These are phyloP conservation scores for Ashinkailepas kermadecensis DNA, from an alignment of 2,888 invertebrate genomes.

Conservation along the genomic window DNA sequence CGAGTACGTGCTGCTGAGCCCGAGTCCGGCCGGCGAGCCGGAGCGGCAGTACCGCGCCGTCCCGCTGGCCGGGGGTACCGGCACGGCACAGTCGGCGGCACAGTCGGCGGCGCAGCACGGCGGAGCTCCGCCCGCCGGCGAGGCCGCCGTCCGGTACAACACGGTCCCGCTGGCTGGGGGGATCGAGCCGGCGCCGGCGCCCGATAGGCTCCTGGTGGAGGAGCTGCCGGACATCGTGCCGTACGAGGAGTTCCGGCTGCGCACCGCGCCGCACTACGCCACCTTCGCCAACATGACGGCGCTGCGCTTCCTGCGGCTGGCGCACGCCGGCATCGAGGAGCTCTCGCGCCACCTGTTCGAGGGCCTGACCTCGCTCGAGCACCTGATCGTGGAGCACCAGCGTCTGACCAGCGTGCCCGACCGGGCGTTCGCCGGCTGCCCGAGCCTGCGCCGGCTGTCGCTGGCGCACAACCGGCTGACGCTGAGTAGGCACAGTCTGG, in stretches of 20 bases:
- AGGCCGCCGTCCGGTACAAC: not conserved
- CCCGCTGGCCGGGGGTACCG: not conserved
- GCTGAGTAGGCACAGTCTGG: not conserved
- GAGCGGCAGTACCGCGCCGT: not conserved
- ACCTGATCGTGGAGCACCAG: not conserved
- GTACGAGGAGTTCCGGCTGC: slow-evolving; percentile 11
- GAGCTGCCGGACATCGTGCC: not conserved
- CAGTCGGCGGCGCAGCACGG: no score
- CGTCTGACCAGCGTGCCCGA: not conserved
- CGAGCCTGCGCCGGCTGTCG: not conserved
- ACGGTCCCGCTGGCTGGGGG: not conserved
- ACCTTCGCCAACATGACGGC: slow-evolving; percentile 9
- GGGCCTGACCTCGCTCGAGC: not conserved
- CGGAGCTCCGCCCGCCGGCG: not conserved
- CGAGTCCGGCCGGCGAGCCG: not conserved
- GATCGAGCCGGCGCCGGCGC: not conserved
- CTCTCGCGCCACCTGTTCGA: not conserved
- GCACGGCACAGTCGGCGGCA: not conserved
- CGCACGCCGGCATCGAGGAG: slow-evolving; percentile 5
- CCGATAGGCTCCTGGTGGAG: not conserved
- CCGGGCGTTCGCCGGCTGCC: slow-evolving; percentile 9
- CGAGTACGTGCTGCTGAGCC: slow-evolving; percentile 16
- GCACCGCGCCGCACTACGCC: not conserved
- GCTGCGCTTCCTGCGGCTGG: slow-evolving; percentile 1
- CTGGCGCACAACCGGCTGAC: not conserved